phyloP scores from a whole-genome alignment of 2,888 invertebrate species.

The Torymus tubicola region DNA sequence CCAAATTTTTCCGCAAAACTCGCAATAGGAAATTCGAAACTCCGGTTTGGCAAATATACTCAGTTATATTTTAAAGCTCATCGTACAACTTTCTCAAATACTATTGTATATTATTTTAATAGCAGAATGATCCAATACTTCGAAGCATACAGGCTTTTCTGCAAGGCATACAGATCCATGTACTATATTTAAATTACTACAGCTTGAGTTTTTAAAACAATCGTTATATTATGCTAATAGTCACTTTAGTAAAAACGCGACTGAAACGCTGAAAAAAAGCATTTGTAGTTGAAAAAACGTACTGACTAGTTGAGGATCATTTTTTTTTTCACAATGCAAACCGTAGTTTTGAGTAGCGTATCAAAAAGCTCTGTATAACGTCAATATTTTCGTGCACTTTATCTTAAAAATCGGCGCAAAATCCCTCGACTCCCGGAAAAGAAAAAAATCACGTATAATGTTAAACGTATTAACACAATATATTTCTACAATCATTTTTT shows the following conservation, averaged over 20 bases:
- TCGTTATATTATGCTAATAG: too few species aligned
- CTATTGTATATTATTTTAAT: too few species aligned
- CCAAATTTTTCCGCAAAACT: constrained; percentile 1
- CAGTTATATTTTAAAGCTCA: too few species aligned
- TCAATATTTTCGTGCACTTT: constrained; percentile 9
- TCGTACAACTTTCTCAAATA: not conserved
- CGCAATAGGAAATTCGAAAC: constrained; percentile 22
- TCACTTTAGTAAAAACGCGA: too few species aligned
- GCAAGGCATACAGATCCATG: too few species aligned
- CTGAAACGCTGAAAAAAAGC: too few species aligned
- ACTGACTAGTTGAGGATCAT: not conserved
- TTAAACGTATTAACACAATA: not conserved
- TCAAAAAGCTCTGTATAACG: constrained; percentile 29
- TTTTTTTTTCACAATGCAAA: constrained; percentile 20
- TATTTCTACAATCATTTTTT: not conserved
- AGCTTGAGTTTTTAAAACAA: too few species aligned
- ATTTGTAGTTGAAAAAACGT: too few species aligned
- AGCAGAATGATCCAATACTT: too few species aligned
- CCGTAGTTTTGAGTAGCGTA: constrained; percentile 28
- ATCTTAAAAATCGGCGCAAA: constrained; percentile 14
- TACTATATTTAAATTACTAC: too few species aligned
- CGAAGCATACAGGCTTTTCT: too few species aligned
- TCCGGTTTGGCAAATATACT: constrained; percentile 16
- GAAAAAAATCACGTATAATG: constrained; percentile 16
- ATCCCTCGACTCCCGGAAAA: not conserved